Base-by-base conservation (phyloP, 2,113 vertebrate genomes). In the Maccullochella peelii region DNA sequence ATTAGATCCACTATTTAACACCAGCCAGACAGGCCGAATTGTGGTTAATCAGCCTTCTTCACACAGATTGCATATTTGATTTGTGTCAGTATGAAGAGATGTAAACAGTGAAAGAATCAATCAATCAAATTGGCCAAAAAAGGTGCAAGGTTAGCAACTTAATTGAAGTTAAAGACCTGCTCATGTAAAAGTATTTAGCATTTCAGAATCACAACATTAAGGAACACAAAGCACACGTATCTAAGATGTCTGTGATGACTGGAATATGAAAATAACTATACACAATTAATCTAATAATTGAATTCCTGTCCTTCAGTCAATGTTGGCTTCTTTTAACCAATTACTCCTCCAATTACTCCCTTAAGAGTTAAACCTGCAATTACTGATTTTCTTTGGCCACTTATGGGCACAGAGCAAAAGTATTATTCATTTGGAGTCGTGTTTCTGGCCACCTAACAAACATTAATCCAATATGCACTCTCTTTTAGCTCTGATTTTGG, bases 1-100 rank as follows among this genome's bases (percentile, higher is more conserved):
- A 71, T 86, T 77, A 73, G 52, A 81, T 72, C 44, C 78, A 86
- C 59, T 42, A 4, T 67, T 73, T 73, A 57, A 73, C 58, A 62
- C 49, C 79, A 77, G 78, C 52, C 15, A 50, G 20, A 58, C 23
- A 9, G 49, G 36, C 25, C 12, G 2, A 55, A 23, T 16, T 23
- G 61, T 15, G 55, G 21, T 21, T 69, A 63, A 83, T 78, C 12
- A 0, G 11, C 30, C 30, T 5, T 55, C 57, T 27, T 79, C 63
- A 70, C 71, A 49, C 63, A 21, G 25, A 69, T n/a, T 36, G 38
- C 23, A 59, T 21, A 30, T 62, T 61, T 38, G n/a, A 68, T 36
- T 36, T 23, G 15, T 2, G 1, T 30, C 23, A 38, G 25, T 2
- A 5, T 14, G 0, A 55, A 78, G 52, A 58, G 21, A 61, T 4